phyloP scores from a whole-genome alignment of 2,888 invertebrate species.

The Melinopterus prodromus region DNA sequence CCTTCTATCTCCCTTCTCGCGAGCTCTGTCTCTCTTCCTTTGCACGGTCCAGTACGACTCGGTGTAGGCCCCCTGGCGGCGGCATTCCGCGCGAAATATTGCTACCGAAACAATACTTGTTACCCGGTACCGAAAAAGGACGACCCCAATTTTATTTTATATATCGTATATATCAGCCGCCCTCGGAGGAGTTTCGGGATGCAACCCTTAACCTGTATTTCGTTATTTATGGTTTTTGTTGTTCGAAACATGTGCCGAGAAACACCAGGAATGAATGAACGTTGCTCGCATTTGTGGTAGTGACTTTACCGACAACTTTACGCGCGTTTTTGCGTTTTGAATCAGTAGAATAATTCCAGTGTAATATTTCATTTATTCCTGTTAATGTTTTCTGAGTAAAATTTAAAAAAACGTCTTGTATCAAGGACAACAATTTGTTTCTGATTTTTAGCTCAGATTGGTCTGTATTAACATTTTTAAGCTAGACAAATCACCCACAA shows the following conservation, averaged over 20 bases:
- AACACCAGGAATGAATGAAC: no score
- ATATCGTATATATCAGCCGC: not conserved
- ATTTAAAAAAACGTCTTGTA: no score
- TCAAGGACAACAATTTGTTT: no score
- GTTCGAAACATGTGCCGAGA: not conserved
- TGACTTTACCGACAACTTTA: no score
- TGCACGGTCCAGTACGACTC: not conserved
- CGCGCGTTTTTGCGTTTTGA: no score
- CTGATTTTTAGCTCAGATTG: no score
- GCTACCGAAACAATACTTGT: not conserved
- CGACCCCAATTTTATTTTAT: conserved; percentile 4
- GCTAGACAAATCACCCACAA: no score
- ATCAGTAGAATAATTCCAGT: no score
- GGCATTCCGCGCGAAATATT: not conserved
- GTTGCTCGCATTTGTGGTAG: no score
- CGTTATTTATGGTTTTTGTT: not conserved
- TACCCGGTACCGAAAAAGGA: not conserved
- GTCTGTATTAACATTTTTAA: no score
- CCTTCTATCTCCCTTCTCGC: not conserved
- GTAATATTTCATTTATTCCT: no score
- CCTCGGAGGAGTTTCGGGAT: not conserved
- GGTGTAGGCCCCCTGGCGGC: not conserved
- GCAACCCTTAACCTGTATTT: not conserved
- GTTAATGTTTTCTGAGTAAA: no score
- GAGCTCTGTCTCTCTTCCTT: not conserved